Percentiles rank a stretch among this genome's conserved stretches.
These are phyloP conservation scores for Erebia epiphron DNA, from an alignment of 2,888 invertebrate species.

Conservation along the genomic window DNA sequence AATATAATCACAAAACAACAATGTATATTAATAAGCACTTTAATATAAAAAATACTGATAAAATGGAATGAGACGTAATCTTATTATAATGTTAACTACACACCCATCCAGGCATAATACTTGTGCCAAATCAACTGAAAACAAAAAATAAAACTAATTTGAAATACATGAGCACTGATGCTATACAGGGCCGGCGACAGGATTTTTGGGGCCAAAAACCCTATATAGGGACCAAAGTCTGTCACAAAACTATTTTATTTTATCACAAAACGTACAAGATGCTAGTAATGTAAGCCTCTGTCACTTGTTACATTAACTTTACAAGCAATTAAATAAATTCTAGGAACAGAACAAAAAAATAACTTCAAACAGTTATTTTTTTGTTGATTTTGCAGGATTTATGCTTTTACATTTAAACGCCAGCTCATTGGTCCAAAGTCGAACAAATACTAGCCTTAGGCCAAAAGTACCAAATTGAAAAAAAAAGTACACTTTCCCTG, in stretches of 20 bases:
- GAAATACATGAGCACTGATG: conserved; percentile 44
- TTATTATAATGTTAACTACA: conserved; percentile 56
- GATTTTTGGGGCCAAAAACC: background rate
- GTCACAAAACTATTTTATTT: too few relatives aligned
- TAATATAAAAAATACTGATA: conserved; percentile 50
- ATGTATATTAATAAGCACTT: conserved; percentile 46
- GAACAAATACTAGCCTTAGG: background rate
- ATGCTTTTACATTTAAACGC: too few relatives aligned
- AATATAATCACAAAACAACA: conserved; percentile 42
- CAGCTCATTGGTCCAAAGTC: background rate
- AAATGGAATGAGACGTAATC: conserved; percentile 45
- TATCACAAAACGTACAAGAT: too few relatives aligned
- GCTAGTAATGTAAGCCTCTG: too few relatives aligned
- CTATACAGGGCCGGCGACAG: conserved; percentile 1
- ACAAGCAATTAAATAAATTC: too few relatives aligned
- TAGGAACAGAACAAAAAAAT: too few relatives aligned
- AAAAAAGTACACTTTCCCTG: too few relatives aligned
- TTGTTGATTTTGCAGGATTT: too few relatives aligned
- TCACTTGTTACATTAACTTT: too few relatives aligned
- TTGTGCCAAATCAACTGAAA: conserved; percentile 80
- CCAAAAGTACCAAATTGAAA: too few relatives aligned
- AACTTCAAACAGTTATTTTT: too few relatives aligned
- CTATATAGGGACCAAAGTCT: too few relatives aligned
- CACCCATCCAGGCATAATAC: conserved; percentile 73
- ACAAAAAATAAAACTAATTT: conserved; percentile 62